Evolutionary conservation across 2,888 invertebrate species (phyloP).

Genomic region (Coelogynopora nodosa): DNA sequence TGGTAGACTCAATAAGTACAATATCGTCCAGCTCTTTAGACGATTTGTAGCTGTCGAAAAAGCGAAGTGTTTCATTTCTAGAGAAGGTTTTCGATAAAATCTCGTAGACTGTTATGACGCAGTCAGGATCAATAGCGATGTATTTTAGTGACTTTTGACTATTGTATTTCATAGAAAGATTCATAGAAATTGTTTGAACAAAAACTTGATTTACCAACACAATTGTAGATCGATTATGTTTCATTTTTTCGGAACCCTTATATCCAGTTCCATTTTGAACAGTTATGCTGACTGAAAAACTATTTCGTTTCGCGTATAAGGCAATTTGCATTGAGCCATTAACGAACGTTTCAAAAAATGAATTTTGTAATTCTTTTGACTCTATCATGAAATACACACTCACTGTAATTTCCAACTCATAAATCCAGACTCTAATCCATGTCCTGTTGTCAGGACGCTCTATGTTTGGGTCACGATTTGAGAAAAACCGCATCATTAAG

Average conservation of each 20-base stretch:
- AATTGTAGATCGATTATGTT: too few species aligned
- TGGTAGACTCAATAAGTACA: neutral
- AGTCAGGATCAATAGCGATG: neutral
- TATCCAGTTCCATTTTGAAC: neutral
- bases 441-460: neutral
- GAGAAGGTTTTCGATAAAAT: neutral
- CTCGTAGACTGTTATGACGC: neutral
- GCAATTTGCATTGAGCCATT: neutral
- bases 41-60: too few species aligned
- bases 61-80: neutral
- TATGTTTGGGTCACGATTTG: neutral
- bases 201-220: neutral
- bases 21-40: too few species aligned
- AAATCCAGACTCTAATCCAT: neutral
- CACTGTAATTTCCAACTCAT: too few species aligned
- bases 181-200: neutral
- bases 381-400: neutral
- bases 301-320: too few species aligned
- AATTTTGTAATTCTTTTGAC: too few species aligned
- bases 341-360: neutral
- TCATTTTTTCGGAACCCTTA: neutral
- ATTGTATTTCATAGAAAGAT: too few species aligned
- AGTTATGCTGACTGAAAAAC: too few species aligned
- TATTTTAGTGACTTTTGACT: too few species aligned
- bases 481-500: too few species aligned